These are phyloP conservation scores for Buathra laborator DNA, from an alignment of 2,888 invertebrate genomes.

Conservation along the genomic window DNA sequence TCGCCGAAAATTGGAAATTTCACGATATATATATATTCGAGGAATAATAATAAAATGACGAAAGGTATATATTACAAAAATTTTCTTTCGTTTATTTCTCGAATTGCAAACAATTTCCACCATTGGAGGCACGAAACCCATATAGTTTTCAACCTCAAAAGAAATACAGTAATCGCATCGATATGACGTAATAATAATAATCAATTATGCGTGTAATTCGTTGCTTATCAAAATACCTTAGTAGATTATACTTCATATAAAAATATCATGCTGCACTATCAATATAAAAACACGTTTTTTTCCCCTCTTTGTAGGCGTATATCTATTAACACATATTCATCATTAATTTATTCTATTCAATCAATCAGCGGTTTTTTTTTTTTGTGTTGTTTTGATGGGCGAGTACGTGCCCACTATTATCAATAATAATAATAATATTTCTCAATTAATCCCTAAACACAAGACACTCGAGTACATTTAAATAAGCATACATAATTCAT, in stretches of 20 bases:
- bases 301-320: conserved; percentile 66
- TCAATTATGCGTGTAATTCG: conserved; percentile 69
- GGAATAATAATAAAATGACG: conserved; percentile 79
- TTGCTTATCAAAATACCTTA: conserved; percentile 77
- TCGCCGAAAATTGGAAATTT: not conserved
- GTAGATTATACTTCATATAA: conserved; percentile 78
- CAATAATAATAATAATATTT: conserved; percentile 67
- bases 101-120: conserved; percentile 77
- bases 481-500: conserved; percentile 60
- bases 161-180: conserved; percentile 57
- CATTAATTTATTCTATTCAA: conserved; percentile 60
- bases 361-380: conserved; percentile 48
- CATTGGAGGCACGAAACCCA: conserved; percentile 65
- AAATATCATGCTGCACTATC: conserved; percentile 83
- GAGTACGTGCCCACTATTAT: conserved; percentile 76
- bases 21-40: conserved; percentile 72
- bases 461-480: conserved; percentile 59
- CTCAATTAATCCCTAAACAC: conserved; percentile 54
- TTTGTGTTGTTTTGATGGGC: conserved; percentile 69
- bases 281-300: conserved; percentile 76
- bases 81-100: conserved; percentile 75
- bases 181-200: conserved; percentile 51
- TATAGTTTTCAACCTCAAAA: conserved; percentile 38
- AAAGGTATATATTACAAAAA: conserved; percentile 77
- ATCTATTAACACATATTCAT: conserved; percentile 68